Evolutionary conservation across 2,113 vertebrate species (phyloP).

Genomic region (Brachypteracias leptosomus): DNA sequence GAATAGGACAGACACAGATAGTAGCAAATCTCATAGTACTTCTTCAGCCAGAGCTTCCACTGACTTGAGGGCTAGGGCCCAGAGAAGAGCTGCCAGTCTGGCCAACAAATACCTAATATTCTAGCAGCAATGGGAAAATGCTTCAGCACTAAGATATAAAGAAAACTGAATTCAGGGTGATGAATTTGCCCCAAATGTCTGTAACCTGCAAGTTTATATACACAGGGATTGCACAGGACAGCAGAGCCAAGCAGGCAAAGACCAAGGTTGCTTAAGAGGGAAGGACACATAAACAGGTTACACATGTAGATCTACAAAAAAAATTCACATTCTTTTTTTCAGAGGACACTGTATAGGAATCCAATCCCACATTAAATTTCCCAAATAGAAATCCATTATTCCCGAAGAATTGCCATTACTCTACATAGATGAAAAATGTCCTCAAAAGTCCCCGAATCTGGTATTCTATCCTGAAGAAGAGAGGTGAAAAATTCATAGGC

Average conservation of each 20-base stretch:
- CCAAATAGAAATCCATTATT: background rate
- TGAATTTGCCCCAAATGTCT: background rate
- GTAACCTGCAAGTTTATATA: background rate
- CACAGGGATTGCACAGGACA: background rate
- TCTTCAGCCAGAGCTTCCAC: background rate
- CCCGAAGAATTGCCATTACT: background rate
- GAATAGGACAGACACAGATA: background rate
- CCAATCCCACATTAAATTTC: background rate
- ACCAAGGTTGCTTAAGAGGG: background rate
- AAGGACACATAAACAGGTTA: background rate
- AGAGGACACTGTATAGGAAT: background rate
- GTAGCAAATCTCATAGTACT: background rate
- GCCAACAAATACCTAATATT: background rate
- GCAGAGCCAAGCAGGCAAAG: background rate
- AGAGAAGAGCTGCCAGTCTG: background rate
- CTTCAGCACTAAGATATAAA: background rate
- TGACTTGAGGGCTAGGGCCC: background rate
- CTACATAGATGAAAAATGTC: conserved; percentile 24
- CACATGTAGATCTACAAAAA: background rate
- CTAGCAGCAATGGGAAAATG: background rate
- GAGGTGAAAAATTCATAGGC: conserved; percentile 3
- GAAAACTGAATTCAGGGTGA: background rate
- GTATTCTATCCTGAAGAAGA: conserved; percentile 1
- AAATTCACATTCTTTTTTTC: background rate
- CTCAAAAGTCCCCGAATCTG: conserved; percentile 19